Evolutionary conservation across 2,797 vertebrate genomes (phyloP), one percentile per base, ranked within the genome.

Genomic region (Euthynnus affinis): DNA sequence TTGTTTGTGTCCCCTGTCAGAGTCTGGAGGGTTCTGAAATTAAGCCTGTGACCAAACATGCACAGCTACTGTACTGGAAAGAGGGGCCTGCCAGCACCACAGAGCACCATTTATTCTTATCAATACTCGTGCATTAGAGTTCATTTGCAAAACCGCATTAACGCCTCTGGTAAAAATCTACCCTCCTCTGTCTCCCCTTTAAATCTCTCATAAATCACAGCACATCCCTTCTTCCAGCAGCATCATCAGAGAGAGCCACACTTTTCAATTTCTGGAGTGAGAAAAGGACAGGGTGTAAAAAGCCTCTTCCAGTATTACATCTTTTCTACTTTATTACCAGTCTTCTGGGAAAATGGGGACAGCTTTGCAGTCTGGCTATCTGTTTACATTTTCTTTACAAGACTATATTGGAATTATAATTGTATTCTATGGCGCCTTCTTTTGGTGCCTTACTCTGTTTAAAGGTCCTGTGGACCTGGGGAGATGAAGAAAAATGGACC

Each of bases 401-500:
- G 93, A 88, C 94, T 89, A 92, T 91, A 93, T 89, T 90, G 92
- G 92, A 95, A 94, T 94, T 94, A 91, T 96, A 96, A 96, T 94
- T 95, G 88, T 93, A 92, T 94, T 94, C 89, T 92, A 88, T 90
- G 91, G 91, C 71, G 76, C 86, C 92, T 93, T 93, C 88, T 92
- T 96, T 92, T 90, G 89, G 91, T 89, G 90, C 86, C 86, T 83
- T 81, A 82, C 87, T 94, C 91, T 95, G 80, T 95, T 95, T 96
- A 94, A 96, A 96, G 93, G 94, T 95, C 93, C 93, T 87, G 89
- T 93, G 82, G 89, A 96, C 91, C 91, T 85, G 82, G 49, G 62
- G 92, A 96, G 95, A 97, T 95, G 93, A 96, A 95, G 92, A 95
- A 95, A 96, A 96, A 96, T 89, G 83, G 95, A 94, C 81, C 88